Percentiles rank a stretch among this genome's conserved stretches.
Evolutionary conservation across 2,113 vertebrate species (phyloP).

Genomic region (Ursus arctos): DNA sequence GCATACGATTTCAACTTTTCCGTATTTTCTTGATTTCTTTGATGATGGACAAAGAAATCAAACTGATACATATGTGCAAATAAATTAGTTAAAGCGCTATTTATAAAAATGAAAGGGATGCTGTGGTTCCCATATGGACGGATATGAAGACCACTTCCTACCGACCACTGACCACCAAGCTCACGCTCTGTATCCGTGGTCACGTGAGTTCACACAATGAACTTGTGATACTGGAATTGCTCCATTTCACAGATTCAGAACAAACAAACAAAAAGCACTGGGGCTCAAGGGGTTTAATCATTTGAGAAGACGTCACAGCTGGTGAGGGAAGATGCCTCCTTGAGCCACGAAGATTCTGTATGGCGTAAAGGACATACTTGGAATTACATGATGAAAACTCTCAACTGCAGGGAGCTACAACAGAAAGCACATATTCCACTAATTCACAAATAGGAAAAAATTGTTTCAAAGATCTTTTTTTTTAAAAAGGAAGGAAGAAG

Average conservation of each 20-base stretch:
- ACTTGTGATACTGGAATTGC: neutral
- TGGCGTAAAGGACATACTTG: neutral
- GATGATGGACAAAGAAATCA: neutral
- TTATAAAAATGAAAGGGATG: neutral
- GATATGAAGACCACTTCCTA: neutral
- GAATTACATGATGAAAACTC: no score
- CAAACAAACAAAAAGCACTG: neutral
- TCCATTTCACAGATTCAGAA: neutral
- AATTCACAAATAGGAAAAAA: neutral
- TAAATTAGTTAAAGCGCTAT: neutral
- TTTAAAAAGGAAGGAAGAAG: neutral
- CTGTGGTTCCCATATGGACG: neutral
- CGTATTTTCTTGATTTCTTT: neutral
- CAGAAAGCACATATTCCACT: neutral
- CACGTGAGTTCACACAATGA: neutral
- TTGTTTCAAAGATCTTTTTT: neutral
- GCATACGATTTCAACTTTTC: neutral
- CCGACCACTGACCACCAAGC: neutral
- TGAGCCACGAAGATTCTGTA: no score
- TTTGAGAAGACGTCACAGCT: neutral
- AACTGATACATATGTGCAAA: neutral
- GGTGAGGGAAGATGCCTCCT: neutral
- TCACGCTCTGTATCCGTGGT: no score
- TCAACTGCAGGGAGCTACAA: neutral
- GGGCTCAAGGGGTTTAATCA: neutral